Evolutionary conservation across 2,888 invertebrate genomes (phyloP).

Genomic region (Epinotia demarniana): DNA sequence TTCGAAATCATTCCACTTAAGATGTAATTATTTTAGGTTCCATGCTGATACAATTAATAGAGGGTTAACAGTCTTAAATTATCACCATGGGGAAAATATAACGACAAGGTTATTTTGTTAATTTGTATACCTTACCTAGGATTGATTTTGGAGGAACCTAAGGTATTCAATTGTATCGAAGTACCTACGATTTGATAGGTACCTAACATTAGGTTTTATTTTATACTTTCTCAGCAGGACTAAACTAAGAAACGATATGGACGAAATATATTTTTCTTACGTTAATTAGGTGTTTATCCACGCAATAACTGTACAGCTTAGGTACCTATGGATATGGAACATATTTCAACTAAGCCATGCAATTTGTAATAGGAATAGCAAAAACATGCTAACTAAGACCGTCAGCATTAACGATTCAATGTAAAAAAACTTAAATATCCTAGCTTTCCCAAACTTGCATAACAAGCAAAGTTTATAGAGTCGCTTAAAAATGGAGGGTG

Average conservation of each 20-base stretch:
- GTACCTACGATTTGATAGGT: no score
- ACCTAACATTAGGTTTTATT: no score
- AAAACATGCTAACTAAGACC: neutral
- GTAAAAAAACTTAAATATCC: neutral
- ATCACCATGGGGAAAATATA: neutral
- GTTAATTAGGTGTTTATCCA: no score
- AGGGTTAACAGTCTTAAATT: neutral
- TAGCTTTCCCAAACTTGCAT: constrained; percentile 70
- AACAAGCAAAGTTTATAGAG: constrained; percentile 74
- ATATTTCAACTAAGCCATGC: neutral
- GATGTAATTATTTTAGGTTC: neutral
- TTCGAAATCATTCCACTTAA: neutral
- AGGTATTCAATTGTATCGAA: no score
- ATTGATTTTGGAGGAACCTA: no score
- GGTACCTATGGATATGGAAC: no score
- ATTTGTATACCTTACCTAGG: neutral
- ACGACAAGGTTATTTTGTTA: neutral
- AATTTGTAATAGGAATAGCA: neutral
- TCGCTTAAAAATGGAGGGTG: constrained; percentile 77
- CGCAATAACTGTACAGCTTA: no score
- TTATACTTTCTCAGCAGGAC: no score
- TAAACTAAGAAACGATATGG: no score
- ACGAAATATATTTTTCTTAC: no score
- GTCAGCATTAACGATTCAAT: neutral
- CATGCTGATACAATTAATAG: neutral